Evolutionary conservation across 1,140 invertebrate species (phyloP).

Genomic region (Zaprionus vittiger): DNA sequence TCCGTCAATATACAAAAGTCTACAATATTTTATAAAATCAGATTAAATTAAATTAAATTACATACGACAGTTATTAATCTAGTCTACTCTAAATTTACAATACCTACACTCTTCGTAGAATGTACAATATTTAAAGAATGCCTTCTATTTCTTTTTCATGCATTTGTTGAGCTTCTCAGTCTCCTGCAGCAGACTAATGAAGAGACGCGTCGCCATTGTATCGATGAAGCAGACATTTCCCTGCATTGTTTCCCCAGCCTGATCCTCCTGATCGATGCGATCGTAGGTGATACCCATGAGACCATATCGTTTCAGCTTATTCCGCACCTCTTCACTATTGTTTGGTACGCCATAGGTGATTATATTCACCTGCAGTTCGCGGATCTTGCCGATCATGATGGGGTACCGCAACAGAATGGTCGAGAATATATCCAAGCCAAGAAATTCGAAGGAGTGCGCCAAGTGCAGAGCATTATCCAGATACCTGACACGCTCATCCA

Average conservation of each 20-base stretch:
- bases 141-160: background rate
- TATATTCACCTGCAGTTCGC: conserved; percentile 15
- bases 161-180: conserved; percentile 49
- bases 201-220: conserved; percentile 20
- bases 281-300: conserved; percentile 55
- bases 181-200: conserved; percentile 21
- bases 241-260: conserved; percentile 39
- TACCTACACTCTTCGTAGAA: too few relatives aligned
- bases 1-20: too few relatives aligned
- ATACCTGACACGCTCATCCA: conserved; percentile 91
- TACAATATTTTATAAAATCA: too few relatives aligned
- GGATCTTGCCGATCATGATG: conserved; percentile 84
- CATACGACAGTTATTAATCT: too few relatives aligned
- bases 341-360: conserved; percentile 29
- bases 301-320: conserved; percentile 28
- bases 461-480: conserved; percentile 91
- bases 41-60: too few relatives aligned
- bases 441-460: conserved; percentile 90
- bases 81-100: too few relatives aligned
- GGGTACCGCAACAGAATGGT: conserved; percentile 93
- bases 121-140: background rate
- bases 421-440: conserved; percentile 94
- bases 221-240: conserved; percentile 54
- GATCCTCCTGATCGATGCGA: conserved; percentile 56
- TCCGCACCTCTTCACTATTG: background rate